A percentile compares a stretch with the other conserved stretches of the same genome.
Evolutionary conservation across 2,888 invertebrate genomes (phyloP).

Genomic region (Leucophenga maculata): DNA sequence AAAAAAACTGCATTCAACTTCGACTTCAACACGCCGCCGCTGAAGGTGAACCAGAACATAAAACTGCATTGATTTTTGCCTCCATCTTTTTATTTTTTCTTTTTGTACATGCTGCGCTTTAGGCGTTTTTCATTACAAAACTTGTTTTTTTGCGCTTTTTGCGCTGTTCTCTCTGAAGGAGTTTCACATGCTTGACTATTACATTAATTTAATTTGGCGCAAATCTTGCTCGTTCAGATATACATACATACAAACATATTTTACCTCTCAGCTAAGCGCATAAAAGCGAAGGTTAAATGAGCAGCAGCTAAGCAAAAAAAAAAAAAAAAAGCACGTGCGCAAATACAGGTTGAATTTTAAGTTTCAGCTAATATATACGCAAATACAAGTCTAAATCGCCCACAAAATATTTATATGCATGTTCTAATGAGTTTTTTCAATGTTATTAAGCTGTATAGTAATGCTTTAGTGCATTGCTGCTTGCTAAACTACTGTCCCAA

Average conservation of each 20-base stretch:
- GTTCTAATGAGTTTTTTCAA: too few relatives aligned
- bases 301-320: not conserved
- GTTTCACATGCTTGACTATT: not conserved
- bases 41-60: constrained; percentile 62
- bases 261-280: too few relatives aligned
- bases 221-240: not conserved
- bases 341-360: too few relatives aligned
- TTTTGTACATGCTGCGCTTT: not conserved
- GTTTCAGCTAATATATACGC: too few relatives aligned
- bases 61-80: constrained; percentile 56
- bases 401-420: too few relatives aligned
- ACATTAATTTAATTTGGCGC: not conserved
- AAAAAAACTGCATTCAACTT: constrained; percentile 39
- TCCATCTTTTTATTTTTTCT: constrained; percentile 24
- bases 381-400: too few relatives aligned
- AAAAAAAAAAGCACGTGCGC: not conserved
- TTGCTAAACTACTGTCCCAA: too few relatives aligned
- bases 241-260: not conserved
- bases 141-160: constrained; percentile 18
- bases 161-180: not conserved
- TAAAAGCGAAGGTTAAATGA: constrained; percentile 6
- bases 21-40: not conserved
- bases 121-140: not conserved
- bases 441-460: too few relatives aligned
- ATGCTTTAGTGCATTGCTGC: too few relatives aligned